Evolutionary conservation across 1,140 invertebrate genomes (phyloP), one percentile per base, ranked within the genome.

Genomic region (Hermetia illucens): DNA sequence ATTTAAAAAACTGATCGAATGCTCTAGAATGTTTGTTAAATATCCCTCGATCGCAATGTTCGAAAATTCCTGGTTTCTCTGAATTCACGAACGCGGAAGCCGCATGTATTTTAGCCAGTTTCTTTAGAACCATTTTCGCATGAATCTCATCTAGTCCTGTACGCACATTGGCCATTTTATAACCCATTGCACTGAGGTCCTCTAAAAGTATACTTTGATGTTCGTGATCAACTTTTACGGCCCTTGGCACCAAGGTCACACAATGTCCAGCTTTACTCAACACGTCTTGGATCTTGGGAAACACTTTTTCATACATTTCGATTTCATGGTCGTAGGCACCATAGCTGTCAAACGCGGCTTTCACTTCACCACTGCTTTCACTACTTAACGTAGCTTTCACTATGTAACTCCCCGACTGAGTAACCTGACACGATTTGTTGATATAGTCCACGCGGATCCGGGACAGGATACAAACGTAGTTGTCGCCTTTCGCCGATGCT

Each of bases 141-240:
- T n/a, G n/a, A n/a, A n/a, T n/a, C n/a, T n/a, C n/a, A n/a, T n/a
- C n/a, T n/a, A n/a, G n/a, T n/a, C n/a, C n/a, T n/a, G 46, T 31
- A 18, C 65, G 47, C 20, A 71, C 60, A 45, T 68, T 53, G 0
- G 66, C 62, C 68, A 76, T 74, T 0, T 47, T 37, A 32, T 45
- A 61, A 8, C 44, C 47, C 3, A 49, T 47, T 2, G 37, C 47
- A 34, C 36, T 51, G 0, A 61, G 47, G 40, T 61, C 58, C 37
- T 61, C 55, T 24, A 61, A 60, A 15, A 61, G 45, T 15, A 61
- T 36, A 2, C 48, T 47, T 3, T 49, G 48, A 2, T 48, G 47
- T 12, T 48, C 43, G 9, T 45, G 37, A 30, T 60, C 53, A 3
- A 60, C 55, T 8, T 43, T 25, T 39, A 60, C 48, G 3, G 58